Conservation (phyloP, 2,888 invertebrate genomes). For the Acanthacorydalis orientalis region DNA sequence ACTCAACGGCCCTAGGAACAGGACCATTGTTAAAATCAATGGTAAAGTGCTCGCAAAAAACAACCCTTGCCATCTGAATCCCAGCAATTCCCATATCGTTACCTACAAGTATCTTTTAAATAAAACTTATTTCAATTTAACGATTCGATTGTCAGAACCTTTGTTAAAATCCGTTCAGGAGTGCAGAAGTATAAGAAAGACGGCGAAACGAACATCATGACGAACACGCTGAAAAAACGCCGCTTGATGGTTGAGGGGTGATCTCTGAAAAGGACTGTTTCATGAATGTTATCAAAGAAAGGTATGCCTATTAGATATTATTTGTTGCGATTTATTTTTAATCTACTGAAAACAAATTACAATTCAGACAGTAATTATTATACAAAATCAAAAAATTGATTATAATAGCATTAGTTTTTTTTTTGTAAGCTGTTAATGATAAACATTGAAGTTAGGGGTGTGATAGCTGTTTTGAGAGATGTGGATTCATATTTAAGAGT, state of each 20-base stretch:
- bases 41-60: conserved; percentile 57
- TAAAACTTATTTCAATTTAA: conserved; percentile 1
- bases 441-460: too few relatives aligned
- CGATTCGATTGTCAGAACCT: conserved; percentile 22
- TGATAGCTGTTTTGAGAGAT: too few relatives aligned
- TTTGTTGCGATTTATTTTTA: neutral
- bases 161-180: conserved; percentile 38
- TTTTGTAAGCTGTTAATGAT: too few relatives aligned
- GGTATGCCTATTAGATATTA: neutral
- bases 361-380: too few relatives aligned
- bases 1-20: conserved; percentile 71
- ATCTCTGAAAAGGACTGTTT: conserved; percentile 42
- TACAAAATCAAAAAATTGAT: too few relatives aligned
- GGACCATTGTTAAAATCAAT: conserved; percentile 55
- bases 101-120: conserved; percentile 25
- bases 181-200: conserved; percentile 58
- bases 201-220: conserved; percentile 68
- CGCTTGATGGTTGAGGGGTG: conserved; percentile 78
- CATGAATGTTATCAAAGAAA: conserved; percentile 8
- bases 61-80: conserved; percentile 56
- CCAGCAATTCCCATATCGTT: conserved; percentile 52
- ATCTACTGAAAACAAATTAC: too few relatives aligned
- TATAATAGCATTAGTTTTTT: too few relatives aligned
- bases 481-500: too few relatives aligned
- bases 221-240: conserved; percentile 70